phyloP scores from a whole-genome alignment of 2,888 invertebrate genomes.

The Diploptera punctata region DNA sequence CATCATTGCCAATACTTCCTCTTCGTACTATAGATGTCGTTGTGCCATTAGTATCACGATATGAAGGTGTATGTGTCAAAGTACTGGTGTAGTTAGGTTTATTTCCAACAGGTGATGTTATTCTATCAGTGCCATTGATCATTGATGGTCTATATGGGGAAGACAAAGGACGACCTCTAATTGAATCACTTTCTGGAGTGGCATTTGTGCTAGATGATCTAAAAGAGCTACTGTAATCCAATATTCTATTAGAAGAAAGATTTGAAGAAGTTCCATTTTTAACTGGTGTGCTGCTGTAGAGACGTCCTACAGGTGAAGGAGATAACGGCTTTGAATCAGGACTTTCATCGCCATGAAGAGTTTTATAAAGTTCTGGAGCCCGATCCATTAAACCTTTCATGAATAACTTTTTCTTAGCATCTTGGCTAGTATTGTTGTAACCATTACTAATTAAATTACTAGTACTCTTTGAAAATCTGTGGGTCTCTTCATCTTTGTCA shows the following conservation, averaged over 20 bases:
- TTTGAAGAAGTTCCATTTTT: conserved; percentile 48
- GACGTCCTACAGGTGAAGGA: conserved; percentile 17
- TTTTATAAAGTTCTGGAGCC: conserved; percentile 73
- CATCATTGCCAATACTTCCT: conserved; percentile 68
- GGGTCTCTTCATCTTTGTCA: conserved; percentile 45
- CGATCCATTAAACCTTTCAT: conserved; percentile 72
- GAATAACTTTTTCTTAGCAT: conserved; percentile 69
- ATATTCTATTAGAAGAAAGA: conserved; percentile 40
- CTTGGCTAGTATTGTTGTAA: conserved; percentile 48
- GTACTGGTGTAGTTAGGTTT: conserved; percentile 16
- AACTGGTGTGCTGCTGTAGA: conserved; percentile 46
- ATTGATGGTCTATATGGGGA: conserved; percentile 33
- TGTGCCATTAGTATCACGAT: conserved; percentile 17
- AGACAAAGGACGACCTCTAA: conserved; percentile 20
- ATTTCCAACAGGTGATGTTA: conserved; percentile 29
- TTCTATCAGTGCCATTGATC: conserved; percentile 32
- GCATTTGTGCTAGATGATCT: conserved; percentile 41
- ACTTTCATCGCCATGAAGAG: conserved; percentile 68
- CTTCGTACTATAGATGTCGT: conserved; percentile 34
- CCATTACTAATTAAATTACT: conserved; percentile 65
- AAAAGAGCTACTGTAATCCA: conserved; percentile 48
- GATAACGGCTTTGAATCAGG: conserved; percentile 17
- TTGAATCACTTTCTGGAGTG: conserved; percentile 35
- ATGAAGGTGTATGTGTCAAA: conserved; percentile 21
- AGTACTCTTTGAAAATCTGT: conserved; percentile 78